Percentiles rank a stretch among this genome's conserved stretches.
Evolutionary conservation across 2,888 invertebrate species (phyloP).

Genomic region (Rhagonycha fulva): DNA sequence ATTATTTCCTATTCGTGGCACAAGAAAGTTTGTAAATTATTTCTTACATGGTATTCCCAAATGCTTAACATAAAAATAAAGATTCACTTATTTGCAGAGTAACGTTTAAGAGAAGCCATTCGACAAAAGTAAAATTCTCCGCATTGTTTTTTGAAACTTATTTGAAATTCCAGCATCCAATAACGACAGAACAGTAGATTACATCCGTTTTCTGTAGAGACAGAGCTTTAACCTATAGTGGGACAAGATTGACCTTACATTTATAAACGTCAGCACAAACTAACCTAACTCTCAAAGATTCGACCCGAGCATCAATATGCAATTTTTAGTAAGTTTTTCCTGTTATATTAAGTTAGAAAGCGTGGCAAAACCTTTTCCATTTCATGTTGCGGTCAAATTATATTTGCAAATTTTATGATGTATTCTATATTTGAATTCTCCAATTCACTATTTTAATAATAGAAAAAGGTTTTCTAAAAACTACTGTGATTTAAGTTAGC

Average conservation of each 20-base stretch:
- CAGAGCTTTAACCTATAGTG: conserved; percentile 22
- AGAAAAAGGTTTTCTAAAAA: background rate
- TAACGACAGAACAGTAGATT: conserved; percentile 26
- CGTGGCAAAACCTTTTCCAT: background rate
- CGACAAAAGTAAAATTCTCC: background rate
- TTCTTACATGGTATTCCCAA: background rate
- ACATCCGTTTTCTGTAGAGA: conserved; percentile 25
- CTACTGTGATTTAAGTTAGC: background rate
- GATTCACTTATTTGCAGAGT: background rate
- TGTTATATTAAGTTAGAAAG: background rate
- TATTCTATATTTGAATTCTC: background rate
- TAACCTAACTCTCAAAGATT: conserved; percentile 13
- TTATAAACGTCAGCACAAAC: conserved; percentile 26
- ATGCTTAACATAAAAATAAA: background rate
- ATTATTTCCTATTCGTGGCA: background rate
- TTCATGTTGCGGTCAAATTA: background rate
- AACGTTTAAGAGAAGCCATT: background rate
- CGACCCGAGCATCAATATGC: conserved; percentile 21
- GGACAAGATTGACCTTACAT: conserved; percentile 23
- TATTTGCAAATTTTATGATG: background rate
- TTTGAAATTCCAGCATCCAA: conserved; percentile 24
- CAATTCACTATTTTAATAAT: background rate
- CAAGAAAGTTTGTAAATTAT: background rate
- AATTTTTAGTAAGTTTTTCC: conserved; percentile 1
- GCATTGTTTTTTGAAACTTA: conserved; percentile 8